Evolutionary conservation across 2,888 invertebrate species (phyloP).

Genomic region (Lasioglossum vierecki): DNA sequence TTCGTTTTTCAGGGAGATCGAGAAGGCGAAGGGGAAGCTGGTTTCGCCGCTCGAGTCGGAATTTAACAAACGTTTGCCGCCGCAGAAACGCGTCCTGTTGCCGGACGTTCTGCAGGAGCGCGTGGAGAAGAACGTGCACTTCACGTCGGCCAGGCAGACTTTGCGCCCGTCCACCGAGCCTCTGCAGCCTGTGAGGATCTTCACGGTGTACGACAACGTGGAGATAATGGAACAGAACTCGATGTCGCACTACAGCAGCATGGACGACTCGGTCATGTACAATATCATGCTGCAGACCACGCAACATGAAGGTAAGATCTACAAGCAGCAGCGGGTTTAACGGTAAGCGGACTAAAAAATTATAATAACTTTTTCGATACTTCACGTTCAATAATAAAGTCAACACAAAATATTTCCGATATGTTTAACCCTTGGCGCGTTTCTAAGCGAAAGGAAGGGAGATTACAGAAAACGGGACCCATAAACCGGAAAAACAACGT

Average conservation of each 20-base stretch:
- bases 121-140: conserved; percentile 87
- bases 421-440: too few relatives aligned
- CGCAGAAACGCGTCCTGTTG: conserved; percentile 88
- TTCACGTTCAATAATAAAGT: too few relatives aligned
- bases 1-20: conserved; percentile 85
- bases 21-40: conserved; percentile 85
- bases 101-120: conserved; percentile 90
- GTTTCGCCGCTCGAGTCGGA: conserved; percentile 84
- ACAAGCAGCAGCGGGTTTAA: too few relatives aligned
- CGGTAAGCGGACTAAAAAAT: too few relatives aligned
- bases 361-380: too few relatives aligned
- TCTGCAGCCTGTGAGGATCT: conserved; percentile 87
- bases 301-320: conserved; percentile 74
- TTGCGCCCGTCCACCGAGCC: conserved; percentile 84
- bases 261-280: conserved; percentile 87
- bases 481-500: too few relatives aligned
- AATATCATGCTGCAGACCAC: conserved; percentile 85
- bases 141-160: conserved; percentile 78
- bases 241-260: conserved; percentile 86
- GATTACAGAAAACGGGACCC: too few relatives aligned
- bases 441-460: too few relatives aligned
- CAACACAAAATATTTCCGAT: too few relatives aligned
- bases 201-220: conserved; percentile 90
- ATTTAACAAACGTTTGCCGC: conserved; percentile 85
- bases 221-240: conserved; percentile 89